Base-by-base conservation (phyloP, 2,797 vertebrate species). In the Lerista edwardsae region DNA sequence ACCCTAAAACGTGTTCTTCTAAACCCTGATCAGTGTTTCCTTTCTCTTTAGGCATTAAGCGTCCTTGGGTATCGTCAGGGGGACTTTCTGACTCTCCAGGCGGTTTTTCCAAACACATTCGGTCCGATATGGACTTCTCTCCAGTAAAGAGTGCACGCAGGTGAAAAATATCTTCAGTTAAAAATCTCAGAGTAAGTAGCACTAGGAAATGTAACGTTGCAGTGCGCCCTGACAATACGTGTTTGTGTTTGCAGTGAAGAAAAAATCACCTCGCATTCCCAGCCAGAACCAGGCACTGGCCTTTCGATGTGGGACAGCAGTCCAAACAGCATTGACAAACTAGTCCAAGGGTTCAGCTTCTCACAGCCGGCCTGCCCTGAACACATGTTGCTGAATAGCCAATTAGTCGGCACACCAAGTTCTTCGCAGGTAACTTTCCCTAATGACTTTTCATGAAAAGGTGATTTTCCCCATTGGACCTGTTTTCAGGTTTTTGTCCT, bases 381-480 rank as follows among this genome's bases (percentile, higher is more conserved):
- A 82, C 98, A 99, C 93, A 99, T 99, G 98, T 92, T 99, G 84
- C 93, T 99, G 75, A 97, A 97, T 36, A 99, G 97, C 92, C 98
- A 99, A 71, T 94, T 99, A 34, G 92, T 99, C 19, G 97, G 97
- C 68, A 99, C 98, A 0, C 98, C 98, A 0, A 98, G 98, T 73
- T 97, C 98, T 89, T 99, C 98, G 72, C 98, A 99, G 98, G 98
- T 99, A 93, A 90, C 19, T 21, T n/a, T 27, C 51, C 5, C 23
- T 14, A 12, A 25, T 61, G 14, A 47, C n/a, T 4, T 12, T 68
- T 51, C 47, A 47, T 7, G 55, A 57, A 36, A 36, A 2, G 4
- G 19, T 68, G 78, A 44, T 10, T 17, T 36, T n/a, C 8, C 11
- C 27, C n/a, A 2, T 39, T 41, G 36, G 57, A 59, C 11, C 31